Percentiles rank a stretch among this genome's conserved stretches.
Conservation (phyloP, 2,888 invertebrate genomes). For the Drosophila meridiana region DNA sequence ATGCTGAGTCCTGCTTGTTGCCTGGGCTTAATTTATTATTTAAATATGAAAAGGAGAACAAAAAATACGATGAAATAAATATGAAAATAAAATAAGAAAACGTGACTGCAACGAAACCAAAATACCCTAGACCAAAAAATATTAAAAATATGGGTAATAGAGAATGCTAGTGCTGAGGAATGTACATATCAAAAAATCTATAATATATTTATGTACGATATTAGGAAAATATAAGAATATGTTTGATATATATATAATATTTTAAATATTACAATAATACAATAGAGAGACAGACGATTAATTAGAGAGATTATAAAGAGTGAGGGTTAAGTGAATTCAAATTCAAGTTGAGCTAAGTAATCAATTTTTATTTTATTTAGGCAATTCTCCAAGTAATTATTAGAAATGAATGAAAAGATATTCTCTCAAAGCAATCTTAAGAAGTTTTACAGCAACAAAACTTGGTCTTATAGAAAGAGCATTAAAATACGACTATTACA, state of each 20-base stretch:
- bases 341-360: too few species aligned
- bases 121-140: constrained; percentile 43
- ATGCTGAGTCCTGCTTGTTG: constrained; percentile 46
- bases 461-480: neutral
- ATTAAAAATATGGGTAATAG: neutral
- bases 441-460: neutral
- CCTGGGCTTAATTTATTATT: constrained; percentile 80
- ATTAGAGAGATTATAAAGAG: too few species aligned
- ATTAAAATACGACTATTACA: neutral
- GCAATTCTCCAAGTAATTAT: too few species aligned
- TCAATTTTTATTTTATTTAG: too few species aligned
- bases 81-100: constrained; percentile 49
- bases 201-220: too few species aligned
- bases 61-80: constrained; percentile 58
- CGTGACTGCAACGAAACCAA: constrained; percentile 13
- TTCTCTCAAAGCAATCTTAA: neutral
- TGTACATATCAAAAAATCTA: neutral
- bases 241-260: too few species aligned
- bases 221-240: too few species aligned
- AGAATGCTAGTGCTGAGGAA: neutral
- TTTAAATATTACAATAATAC: too few species aligned
- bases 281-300: too few species aligned
- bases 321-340: too few species aligned
- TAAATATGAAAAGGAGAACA: constrained; percentile 71
- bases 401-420: too few species aligned